Conservation (phyloP, 1,140 invertebrate genomes). For the Armadillidium nasatum region DNA sequence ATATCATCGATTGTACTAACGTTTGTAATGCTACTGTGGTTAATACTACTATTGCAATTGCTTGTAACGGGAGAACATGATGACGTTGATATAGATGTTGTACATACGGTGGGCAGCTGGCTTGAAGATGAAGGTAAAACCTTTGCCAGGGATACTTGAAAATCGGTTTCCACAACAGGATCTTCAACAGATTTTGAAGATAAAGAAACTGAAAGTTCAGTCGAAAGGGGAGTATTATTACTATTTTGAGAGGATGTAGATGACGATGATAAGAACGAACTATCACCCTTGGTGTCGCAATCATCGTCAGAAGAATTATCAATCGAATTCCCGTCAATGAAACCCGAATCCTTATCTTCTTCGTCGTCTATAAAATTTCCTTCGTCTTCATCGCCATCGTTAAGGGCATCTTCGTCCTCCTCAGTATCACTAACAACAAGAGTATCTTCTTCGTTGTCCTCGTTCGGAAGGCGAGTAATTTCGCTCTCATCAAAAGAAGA, state of each 20-base stretch:
- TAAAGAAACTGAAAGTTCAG: constrained; percentile 17
- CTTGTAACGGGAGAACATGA: constrained; percentile 17
- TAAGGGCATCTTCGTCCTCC: constrained; percentile 33
- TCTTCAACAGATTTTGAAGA: background rate
- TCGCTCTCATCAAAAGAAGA: constrained; percentile 27
- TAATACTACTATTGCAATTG: background rate
- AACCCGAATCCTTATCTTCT: constrained; percentile 44
- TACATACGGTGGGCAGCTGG: background rate
- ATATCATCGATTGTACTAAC: background rate
- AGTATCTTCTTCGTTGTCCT: constrained; percentile 11
- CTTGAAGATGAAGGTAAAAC: constrained; percentile 28
- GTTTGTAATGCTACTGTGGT: background rate
- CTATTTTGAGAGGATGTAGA: background rate
- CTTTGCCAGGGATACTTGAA: constrained; percentile 34
- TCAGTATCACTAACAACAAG: constrained; percentile 23
- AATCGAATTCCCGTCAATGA: constrained; percentile 44
- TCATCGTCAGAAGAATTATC: constrained; percentile 44
- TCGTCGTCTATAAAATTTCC: constrained; percentile 41
- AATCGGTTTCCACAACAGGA: constrained; percentile 19
- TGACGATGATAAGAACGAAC: constrained; percentile 8
- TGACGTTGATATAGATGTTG: background rate
- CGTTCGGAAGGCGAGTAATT: constrained; percentile 18
- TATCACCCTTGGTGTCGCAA: constrained; percentile 27
- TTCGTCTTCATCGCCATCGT: constrained; percentile 37
- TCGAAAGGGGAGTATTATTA: background rate